Evolutionary conservation across 2,113 vertebrate genomes (phyloP).

Genomic region (Bambusicola thoracicus): DNA sequence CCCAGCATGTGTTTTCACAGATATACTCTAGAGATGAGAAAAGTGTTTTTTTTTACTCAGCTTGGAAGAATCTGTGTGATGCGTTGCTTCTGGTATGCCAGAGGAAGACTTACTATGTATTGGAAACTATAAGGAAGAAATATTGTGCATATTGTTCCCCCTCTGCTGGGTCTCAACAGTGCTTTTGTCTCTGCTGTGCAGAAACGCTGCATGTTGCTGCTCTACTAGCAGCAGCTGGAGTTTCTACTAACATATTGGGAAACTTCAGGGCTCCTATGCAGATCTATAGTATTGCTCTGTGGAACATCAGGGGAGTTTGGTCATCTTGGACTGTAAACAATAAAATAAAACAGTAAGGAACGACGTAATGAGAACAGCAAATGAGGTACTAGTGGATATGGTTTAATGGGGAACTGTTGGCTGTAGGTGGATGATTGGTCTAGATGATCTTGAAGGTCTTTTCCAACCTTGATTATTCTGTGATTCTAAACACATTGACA

Average conservation of each 20-base stretch:
- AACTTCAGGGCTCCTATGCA: background rate
- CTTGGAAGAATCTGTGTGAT: background rate
- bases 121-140: background rate
- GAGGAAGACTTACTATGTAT: slow-evolving; percentile 27
- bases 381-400: no score
- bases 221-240: background rate
- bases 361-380: background rate
- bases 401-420: no score
- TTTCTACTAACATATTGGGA: background rate
- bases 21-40: background rate
- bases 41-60: slow-evolving; percentile 16
- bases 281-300: background rate
- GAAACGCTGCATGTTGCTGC: background rate
- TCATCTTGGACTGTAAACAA: background rate
- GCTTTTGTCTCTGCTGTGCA: background rate
- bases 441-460: no score
- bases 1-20: background rate
- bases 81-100: background rate
- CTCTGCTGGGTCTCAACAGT: background rate
- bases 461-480: no score
- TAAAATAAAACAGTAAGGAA: background rate
- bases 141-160: background rate
- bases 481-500: background rate
- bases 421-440: no score
- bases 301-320: background rate